Evolutionary conservation across 2,113 vertebrate genomes (phyloP).

Genomic region (Ranitomeya imitator): DNA sequence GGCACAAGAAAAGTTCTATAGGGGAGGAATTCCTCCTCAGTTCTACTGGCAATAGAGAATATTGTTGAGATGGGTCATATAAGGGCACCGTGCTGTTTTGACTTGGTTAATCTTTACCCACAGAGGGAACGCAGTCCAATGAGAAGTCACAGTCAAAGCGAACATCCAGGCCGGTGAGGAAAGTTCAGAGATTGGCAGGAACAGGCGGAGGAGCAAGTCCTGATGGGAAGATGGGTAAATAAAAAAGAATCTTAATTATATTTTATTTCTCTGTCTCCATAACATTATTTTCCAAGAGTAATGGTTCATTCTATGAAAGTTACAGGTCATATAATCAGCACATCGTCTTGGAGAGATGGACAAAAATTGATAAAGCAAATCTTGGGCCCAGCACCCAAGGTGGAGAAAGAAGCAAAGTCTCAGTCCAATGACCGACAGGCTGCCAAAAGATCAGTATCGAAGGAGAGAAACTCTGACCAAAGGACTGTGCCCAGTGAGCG

Average conservation of each 20-base stretch:
- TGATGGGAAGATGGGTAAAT: conserved; percentile 78
- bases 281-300: background rate
- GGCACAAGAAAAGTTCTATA: background rate
- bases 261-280: background rate
- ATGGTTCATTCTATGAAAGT: conserved; percentile 60
- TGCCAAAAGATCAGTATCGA: background rate
- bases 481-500: conserved; percentile 5
- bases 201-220: conserved; percentile 67
- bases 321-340: conserved; percentile 75
- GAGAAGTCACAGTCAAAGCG: conserved; percentile 77
- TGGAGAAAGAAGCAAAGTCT: conserved; percentile 68
- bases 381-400: conserved; percentile 80
- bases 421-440: conserved; percentile 68
- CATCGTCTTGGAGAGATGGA: conserved; percentile 91
- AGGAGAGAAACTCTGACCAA: background rate
- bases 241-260: background rate
- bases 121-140: conserved; percentile 68
- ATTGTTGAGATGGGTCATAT: background rate
- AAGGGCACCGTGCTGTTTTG: background rate
- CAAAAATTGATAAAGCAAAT: conserved; percentile 91
- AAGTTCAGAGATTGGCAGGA: conserved; percentile 78
- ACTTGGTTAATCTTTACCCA: background rate
- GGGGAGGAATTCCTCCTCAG: background rate
- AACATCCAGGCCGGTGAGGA: conserved; percentile 79
- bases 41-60: background rate